Base-by-base conservation (phyloP, 2,888 invertebrate species). In the Elmis aenea region DNA sequence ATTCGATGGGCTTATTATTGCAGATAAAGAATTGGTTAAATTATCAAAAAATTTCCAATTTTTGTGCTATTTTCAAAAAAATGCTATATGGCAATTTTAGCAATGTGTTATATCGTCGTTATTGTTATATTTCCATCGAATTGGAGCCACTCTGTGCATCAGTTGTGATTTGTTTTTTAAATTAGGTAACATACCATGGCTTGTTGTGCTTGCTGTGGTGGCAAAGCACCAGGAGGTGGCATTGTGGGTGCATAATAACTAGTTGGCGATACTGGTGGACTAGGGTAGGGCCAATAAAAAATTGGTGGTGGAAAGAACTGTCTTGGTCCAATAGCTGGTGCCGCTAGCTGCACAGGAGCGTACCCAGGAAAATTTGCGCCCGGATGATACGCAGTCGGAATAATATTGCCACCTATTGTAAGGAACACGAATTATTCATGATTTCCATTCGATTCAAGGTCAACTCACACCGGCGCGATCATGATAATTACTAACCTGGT, bases 251-350 rank as follows among this genome's bases (percentile, higher is more conserved):
- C 83, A 61, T 83, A 88, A 67, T 88, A 88, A 55, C 83, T 86
- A 21, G 91, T 91, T 1, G 93, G 93, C 24, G 92, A 92, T 10
- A 93, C 91, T 0, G 93, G 93, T 21, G 93, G 93, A 55, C 91
- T 91, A 26, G 93, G 92, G 71, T 93, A 93, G 0, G 88, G 85
- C 92, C 92, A 94, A 72, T 92, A 92, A 54, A 92, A 82, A 42
- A 84, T 77, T 33, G 80, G 79, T 15, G 81, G 81, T 20, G 76
- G 74, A 50, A 75, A 75, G 50, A 75, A 76, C 38, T 61, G 67
- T 35, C 66, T 48, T 11, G 64, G 64, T 6, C 59, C 63, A 22
- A 65, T 35, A 13, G 66, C 66, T 22, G 70, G 69, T 5, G 70
- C 61, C 9, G 66, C 63, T 31, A 68, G 50, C 30, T 59, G 66